A percentile compares a stretch with the other conserved stretches of the same genome.
These are phyloP conservation scores for Siphlonurus alternatus DNA, from an alignment of 2,888 invertebrate genomes.

Conservation along the genomic window DNA sequence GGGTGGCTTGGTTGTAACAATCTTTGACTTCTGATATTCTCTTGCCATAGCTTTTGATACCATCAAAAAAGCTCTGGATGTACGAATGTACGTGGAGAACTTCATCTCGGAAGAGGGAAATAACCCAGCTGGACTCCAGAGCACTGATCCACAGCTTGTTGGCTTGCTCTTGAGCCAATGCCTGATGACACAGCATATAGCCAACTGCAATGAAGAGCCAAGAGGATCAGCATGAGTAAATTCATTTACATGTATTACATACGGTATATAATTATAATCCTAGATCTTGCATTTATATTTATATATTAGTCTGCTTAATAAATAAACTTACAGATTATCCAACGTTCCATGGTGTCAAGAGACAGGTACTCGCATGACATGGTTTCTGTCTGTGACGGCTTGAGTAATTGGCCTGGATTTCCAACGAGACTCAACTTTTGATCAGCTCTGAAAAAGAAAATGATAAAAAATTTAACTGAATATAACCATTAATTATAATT, in stretches of 20 bases:
- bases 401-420: conserved; percentile 84
- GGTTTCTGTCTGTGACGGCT: conserved; percentile 85
- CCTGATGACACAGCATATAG: conserved; percentile 76
- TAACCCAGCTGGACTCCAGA: conserved; percentile 84
- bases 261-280: too few species aligned
- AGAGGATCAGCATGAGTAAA: background rate
- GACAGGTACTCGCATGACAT: conserved; percentile 97
- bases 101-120: conserved; percentile 92
- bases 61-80: conserved; percentile 83
- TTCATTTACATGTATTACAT: too few species aligned
- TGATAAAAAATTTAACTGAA: background rate
- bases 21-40: conserved; percentile 92
- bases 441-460: conserved; percentile 38
- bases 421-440: conserved; percentile 86
- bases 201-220: conserved; percentile 40
- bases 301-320: too few species aligned
- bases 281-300: too few species aligned
- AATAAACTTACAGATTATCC: conserved; percentile 74
- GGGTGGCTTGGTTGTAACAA: conserved; percentile 74
- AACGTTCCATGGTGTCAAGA: conserved; percentile 86
- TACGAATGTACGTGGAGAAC: conserved; percentile 90
- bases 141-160: conserved; percentile 84
- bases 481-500: background rate
- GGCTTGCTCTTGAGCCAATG: conserved; percentile 58
- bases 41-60: conserved; percentile 86